Evolutionary conservation across 1,140 invertebrate species (phyloP).

Genomic region (Berghia stephanieae): DNA sequence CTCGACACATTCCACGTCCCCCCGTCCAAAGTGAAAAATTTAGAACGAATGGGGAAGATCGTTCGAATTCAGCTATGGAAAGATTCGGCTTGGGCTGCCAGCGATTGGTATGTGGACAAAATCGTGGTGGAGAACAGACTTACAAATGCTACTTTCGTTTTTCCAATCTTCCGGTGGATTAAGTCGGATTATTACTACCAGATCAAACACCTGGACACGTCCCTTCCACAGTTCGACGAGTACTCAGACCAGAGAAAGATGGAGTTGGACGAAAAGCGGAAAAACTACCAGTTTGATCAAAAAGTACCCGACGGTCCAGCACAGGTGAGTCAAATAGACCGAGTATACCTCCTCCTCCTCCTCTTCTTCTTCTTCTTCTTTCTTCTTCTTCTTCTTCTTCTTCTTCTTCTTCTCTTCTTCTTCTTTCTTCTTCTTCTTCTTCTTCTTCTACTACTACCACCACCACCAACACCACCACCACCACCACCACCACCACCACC

Average conservation of each 20-base stretch:
- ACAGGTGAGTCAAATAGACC: conserved; percentile 67
- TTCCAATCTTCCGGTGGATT: conserved; percentile 68
- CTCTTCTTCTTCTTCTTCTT: conserved; percentile 69
- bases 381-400: too few relatives aligned
- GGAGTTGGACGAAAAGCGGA: conserved; percentile 62
- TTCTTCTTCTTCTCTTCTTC: too few relatives aligned
- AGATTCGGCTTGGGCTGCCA: too few relatives aligned
- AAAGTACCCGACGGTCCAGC: conserved; percentile 60
- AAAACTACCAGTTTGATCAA: conserved; percentile 56
- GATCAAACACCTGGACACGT: conserved; percentile 64
- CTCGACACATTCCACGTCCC: conserved; percentile 53
- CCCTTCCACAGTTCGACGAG: conserved; percentile 65
- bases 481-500: too few relatives aligned
- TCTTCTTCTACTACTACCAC: too few relatives aligned
- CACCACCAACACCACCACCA: too few relatives aligned
- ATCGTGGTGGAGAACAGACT: conserved; percentile 59
- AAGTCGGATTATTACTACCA: conserved; percentile 60
- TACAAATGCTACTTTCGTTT: conserved; percentile 56
- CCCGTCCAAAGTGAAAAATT: conserved; percentile 31
- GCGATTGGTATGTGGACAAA: conserved; percentile 66
- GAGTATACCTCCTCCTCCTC: conserved; percentile 65
- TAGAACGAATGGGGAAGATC: conserved; percentile 43
- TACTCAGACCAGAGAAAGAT: conserved; percentile 55
- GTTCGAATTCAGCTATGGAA: too few relatives aligned
- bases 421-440: too few relatives aligned